These are phyloP conservation scores for Trileptium ribeirensis DNA, from an alignment of 2,888 invertebrate genomes.

Conservation along the genomic window DNA sequence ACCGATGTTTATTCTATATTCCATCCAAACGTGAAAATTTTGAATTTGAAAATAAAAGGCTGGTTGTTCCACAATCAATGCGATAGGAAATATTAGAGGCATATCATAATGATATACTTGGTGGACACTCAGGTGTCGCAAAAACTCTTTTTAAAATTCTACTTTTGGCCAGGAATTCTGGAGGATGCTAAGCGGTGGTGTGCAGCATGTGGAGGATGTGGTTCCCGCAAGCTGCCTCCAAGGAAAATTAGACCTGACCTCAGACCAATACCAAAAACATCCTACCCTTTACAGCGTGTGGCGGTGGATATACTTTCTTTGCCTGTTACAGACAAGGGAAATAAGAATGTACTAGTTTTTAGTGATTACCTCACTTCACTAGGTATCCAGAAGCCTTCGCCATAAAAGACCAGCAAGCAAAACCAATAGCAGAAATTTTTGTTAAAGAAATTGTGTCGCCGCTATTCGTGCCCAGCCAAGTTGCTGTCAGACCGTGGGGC, in stretches of 20 bases:
- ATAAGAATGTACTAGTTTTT: slow-evolving; percentile 15
- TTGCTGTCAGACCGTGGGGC: slow-evolving; percentile 13
- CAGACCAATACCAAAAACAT: slow-evolving; percentile 1
- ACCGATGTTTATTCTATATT: neutral
- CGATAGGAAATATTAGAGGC: slow-evolving; percentile 5
- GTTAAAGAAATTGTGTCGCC: slow-evolving; percentile 4
- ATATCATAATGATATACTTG: slow-evolving; percentile 9
- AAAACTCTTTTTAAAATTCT: slow-evolving; percentile 8
- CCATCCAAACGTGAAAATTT: neutral
- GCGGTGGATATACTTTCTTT: slow-evolving; percentile 8
- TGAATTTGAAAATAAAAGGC: neutral
- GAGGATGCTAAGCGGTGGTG: neutral
- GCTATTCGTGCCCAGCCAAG: neutral
- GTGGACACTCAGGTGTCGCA: neutral
- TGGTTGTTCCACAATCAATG: neutral
- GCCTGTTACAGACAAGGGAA: neutral
- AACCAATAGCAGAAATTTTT: slow-evolving; percentile 19
- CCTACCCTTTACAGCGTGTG: neutral
- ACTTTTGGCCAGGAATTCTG: neutral
- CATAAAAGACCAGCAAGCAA: neutral
- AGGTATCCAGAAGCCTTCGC: slow-evolving; percentile 9
- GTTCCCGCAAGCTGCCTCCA: neutral
- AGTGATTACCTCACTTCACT: slow-evolving; percentile 19
- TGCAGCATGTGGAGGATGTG: neutral
- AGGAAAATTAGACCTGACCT: slow-evolving; percentile 1